A percentile compares a stretch with the other conserved stretches of the same genome.
Evolutionary conservation across 2,888 invertebrate species (phyloP).

Genomic region (Unio pictorum): DNA sequence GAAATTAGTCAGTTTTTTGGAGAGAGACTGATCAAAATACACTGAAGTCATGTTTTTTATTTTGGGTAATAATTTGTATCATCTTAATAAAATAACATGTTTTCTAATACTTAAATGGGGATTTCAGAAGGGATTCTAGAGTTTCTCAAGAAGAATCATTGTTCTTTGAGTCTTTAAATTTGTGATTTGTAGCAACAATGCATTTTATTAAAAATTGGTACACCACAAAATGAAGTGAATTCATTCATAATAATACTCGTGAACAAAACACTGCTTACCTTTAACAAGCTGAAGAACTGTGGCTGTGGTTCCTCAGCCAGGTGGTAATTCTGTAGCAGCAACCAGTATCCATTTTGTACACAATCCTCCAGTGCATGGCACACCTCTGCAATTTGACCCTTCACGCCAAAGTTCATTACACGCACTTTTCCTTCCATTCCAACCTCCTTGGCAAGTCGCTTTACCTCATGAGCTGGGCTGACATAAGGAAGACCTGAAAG

Average conservation of each 20-base stretch:
- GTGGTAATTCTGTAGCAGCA: slow-evolving; percentile 68
- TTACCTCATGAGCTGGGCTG: slow-evolving; percentile 62
- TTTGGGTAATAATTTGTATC: no score
- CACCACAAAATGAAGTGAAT: no score
- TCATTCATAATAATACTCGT: background rate
- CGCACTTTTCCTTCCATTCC: slow-evolving; percentile 65
- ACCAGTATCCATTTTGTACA: slow-evolving; percentile 65
- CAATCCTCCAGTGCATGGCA: slow-evolving; percentile 62
- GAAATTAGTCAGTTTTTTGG: no score
- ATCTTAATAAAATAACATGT: no score
- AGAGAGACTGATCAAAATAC: no score
- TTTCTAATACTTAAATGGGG: no score
- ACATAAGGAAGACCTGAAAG: slow-evolving; percentile 55
- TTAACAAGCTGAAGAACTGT: slow-evolving; percentile 55
- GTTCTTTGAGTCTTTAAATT: no score
- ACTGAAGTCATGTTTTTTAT: no score
- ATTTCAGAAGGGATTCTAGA: no score
- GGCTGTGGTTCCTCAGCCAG: slow-evolving; percentile 53
- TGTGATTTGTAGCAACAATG: background rate
- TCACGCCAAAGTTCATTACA: slow-evolving; percentile 65
- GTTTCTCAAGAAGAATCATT: no score
- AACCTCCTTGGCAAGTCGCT: slow-evolving; percentile 60
- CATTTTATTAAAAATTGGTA: background rate
- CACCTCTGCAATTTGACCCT: slow-evolving; percentile 57
- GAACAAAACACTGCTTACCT: slow-evolving; percentile 40